Evolutionary conservation across 2,797 vertebrate species (phyloP).

Genomic region (Phalloptychus januarius): DNA sequence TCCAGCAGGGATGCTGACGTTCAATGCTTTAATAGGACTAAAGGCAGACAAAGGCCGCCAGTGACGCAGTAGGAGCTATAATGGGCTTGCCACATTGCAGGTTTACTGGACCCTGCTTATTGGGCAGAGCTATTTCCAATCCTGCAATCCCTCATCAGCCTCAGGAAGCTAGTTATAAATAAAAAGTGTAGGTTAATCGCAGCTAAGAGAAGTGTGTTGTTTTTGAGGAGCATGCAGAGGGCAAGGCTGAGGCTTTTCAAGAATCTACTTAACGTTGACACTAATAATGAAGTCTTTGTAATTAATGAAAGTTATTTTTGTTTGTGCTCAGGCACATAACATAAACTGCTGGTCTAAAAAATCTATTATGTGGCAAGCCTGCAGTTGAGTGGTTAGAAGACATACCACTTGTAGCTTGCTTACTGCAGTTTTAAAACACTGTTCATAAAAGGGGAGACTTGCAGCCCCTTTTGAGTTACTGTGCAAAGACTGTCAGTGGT

Average conservation of each 20-base stretch:
- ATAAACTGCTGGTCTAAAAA: not conserved
- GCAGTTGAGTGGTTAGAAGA: not conserved
- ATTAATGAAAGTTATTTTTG: not conserved
- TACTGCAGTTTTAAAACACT: not conserved
- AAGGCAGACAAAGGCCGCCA: constrained; percentile 81
- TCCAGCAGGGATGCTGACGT: constrained; percentile 81
- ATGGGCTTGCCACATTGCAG: constrained; percentile 81
- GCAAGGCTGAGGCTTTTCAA: constrained; percentile 30
- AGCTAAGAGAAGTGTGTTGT: constrained; percentile 54
- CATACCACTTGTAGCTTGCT: not conserved
- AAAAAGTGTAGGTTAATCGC: constrained; percentile 80
- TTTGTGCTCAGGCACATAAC: not conserved
- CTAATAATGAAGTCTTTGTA: constrained; percentile 5
- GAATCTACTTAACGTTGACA: not conserved
- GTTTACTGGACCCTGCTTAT: constrained; percentile 81
- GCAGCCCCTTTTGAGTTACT: not conserved
- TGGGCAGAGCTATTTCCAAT: constrained; percentile 83
- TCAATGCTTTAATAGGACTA: constrained; percentile 87
- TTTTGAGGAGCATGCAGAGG: constrained; percentile 43
- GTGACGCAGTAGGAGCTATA: constrained; percentile 85
- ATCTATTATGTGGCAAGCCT: not conserved
- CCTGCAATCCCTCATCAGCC: constrained; percentile 80
- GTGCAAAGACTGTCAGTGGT: not conserved
- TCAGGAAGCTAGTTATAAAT: constrained; percentile 82
- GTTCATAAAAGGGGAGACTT: not conserved